Percentiles rank a stretch among this genome's conserved stretches.
Conservation (phyloP, 2,888 invertebrate genomes). For the Acanthosepion pharaonis region DNA sequence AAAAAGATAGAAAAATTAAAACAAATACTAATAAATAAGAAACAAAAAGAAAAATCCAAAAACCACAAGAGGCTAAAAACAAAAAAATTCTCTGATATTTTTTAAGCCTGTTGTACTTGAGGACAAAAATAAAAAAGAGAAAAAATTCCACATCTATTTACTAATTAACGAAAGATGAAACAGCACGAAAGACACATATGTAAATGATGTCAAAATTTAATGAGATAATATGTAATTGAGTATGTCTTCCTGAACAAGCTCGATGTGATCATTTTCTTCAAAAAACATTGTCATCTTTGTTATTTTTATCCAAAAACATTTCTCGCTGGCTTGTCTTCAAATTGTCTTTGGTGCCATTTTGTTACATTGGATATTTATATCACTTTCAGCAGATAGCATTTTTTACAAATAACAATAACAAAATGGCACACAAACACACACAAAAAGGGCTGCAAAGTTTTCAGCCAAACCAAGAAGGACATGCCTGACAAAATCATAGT, state of each 20-base stretch:
- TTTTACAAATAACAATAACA: no score
- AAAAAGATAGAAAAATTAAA: no score
- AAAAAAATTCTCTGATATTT: background rate
- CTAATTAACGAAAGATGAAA: background rate
- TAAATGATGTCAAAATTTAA: conserved; percentile 13
- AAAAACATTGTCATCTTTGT: background rate
- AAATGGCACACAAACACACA: no score
- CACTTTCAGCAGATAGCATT: background rate
- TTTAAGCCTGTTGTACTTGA: background rate
- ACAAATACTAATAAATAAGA: no score
- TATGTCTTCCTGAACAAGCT: background rate
- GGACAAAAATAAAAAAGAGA: background rate
- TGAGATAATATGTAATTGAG: conserved; percentile 15
- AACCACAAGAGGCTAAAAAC: background rate
- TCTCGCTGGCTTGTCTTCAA: background rate
- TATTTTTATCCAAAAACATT: conserved; percentile 4
- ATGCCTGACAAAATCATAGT: no score
- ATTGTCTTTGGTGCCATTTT: conserved; percentile 9
- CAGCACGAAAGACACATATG: background rate
- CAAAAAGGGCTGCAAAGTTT: no score
- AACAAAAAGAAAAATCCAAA: background rate
- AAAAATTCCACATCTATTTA: background rate
- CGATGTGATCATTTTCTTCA: background rate
- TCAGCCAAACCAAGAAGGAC: no score
- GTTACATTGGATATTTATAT: background rate